These are phyloP conservation scores for Philhelius pedissequus DNA, from an alignment of 2,888 invertebrate species.

Conservation along the genomic window DNA sequence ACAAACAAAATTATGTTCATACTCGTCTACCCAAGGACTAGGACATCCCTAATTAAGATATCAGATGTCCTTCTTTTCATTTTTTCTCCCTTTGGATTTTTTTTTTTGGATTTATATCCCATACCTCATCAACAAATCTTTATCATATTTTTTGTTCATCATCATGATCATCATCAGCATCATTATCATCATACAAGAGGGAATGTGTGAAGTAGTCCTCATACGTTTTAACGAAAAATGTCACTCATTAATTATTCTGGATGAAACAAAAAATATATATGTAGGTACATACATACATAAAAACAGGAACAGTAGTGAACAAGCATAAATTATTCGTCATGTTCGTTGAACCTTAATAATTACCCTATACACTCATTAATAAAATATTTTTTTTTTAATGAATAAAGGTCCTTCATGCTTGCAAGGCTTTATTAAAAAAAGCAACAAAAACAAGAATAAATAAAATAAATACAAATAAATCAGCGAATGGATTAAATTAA, in stretches of 20 bases:
- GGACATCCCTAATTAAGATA: conserved; percentile 53
- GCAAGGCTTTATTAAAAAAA: background rate
- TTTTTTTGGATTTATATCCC: background rate
- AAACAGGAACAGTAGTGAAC: background rate
- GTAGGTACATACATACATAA: background rate
- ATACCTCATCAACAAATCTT: background rate
- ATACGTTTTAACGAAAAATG: background rate
- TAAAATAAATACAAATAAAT: background rate
- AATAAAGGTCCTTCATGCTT: background rate
- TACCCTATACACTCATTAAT: conserved; percentile 31
- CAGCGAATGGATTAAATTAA: conserved; percentile 29
- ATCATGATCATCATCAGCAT: no score
- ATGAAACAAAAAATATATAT: background rate
- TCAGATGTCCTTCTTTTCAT: conserved; percentile 35
- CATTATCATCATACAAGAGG: no score
- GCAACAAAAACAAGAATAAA: background rate
- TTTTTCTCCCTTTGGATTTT: background rate
- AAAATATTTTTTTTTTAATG: background rate
- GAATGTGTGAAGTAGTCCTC: background rate
- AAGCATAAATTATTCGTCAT: conserved; percentile 4
- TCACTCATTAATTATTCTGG: background rate
- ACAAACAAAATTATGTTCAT: conserved; percentile 26
- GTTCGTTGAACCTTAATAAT: conserved; percentile 40
- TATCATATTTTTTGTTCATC: background rate
- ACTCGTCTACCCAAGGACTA: no score